Evolutionary conservation across 2,888 invertebrate species (phyloP).

Genomic region (Synanthedon tipuliformis): DNA sequence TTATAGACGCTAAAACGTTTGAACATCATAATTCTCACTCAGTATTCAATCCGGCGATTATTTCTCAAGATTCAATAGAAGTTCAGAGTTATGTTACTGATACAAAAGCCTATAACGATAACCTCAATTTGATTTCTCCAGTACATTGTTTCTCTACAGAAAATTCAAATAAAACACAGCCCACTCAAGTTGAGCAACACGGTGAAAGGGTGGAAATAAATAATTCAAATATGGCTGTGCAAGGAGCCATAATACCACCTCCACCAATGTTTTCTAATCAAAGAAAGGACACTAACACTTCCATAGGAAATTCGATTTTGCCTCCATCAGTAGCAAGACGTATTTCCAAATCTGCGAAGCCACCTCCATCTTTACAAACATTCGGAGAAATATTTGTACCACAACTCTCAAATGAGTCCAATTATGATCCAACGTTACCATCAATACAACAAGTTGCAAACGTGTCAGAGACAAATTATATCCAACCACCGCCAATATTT

Average conservation of each 20-base stretch:
- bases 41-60: slow-evolving; percentile 12
- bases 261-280: slow-evolving; percentile 54
- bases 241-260: slow-evolving; percentile 36
- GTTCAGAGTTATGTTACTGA: too few relatives aligned
- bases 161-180: not conserved
- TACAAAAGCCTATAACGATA: too few relatives aligned
- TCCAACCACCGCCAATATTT: not conserved
- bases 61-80: not conserved
- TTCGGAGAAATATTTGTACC: slow-evolving; percentile 40
- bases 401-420: not conserved
- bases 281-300: slow-evolving; percentile 20
- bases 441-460: not conserved
- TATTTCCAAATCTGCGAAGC: slow-evolving; percentile 42
- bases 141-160: too few relatives aligned
- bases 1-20: not conserved
- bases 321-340: slow-evolving; percentile 58
- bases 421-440: not conserved
- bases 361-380: slow-evolving; percentile 13
- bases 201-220: not conserved
- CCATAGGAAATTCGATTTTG: slow-evolving; percentile 35
- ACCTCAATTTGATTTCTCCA: too few relatives aligned
- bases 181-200: not conserved
- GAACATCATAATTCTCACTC: slow-evolving; percentile 9
- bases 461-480: not conserved
- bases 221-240: not conserved